phyloP scores from a whole-genome alignment of 2,888 invertebrate species.

The Aleiodes leptofemur region DNA sequence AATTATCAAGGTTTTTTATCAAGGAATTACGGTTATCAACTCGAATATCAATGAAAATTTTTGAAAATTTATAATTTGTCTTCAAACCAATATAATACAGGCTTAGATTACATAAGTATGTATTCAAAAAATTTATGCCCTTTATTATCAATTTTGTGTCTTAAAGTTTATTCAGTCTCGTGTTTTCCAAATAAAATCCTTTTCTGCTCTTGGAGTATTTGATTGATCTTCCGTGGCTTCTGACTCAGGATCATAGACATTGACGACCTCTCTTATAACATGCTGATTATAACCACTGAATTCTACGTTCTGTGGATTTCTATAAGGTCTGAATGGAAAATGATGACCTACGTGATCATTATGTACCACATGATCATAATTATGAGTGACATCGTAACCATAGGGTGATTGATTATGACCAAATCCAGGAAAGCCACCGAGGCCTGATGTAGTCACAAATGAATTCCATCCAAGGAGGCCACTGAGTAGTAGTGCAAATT shows the following conservation, averaged over 20 bases:
- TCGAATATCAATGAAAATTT: too few species aligned
- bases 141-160: too few species aligned
- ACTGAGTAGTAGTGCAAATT: constrained; percentile 83
- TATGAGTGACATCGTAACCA: constrained; percentile 55
- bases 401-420: constrained; percentile 41
- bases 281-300: constrained; percentile 62
- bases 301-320: constrained; percentile 48
- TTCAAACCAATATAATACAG: too few species aligned
- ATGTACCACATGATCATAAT: constrained; percentile 47
- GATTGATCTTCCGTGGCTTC: constrained; percentile 53
- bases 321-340: constrained; percentile 60
- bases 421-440: constrained; percentile 49
- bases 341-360: constrained; percentile 57
- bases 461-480: constrained; percentile 80
- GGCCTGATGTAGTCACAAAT: constrained; percentile 65
- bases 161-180: constrained; percentile 51
- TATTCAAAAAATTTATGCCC: too few species aligned
- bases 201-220: constrained; percentile 56
- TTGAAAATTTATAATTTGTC: too few species aligned
- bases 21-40: too few species aligned
- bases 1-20: too few species aligned
- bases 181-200: constrained; percentile 68
- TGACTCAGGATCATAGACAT: constrained; percentile 68
- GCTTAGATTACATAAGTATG: too few species aligned
- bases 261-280: constrained; percentile 70